Base-by-base conservation (phyloP, 1,140 invertebrate species). In the Lordiphosa clarofinis region DNA sequence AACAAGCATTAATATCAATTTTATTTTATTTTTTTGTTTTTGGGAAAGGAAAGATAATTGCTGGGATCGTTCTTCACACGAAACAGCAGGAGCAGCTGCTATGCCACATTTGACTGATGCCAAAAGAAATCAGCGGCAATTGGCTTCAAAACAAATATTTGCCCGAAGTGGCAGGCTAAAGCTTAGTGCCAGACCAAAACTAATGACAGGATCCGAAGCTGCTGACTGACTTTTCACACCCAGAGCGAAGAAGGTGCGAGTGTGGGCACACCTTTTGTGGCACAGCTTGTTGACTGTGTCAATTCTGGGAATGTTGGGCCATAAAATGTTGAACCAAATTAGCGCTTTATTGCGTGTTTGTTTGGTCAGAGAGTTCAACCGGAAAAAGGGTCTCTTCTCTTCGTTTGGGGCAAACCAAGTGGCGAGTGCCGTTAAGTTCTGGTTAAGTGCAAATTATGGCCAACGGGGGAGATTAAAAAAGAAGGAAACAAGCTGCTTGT, bases 101-200 rank as follows among this genome's bases (percentile, higher is more conserved):
- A 53, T 35, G 13, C 12, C 15, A 44, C 35, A 33, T 40, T 50
- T 64, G 59, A 60, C 39, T 58, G 58, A 67, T 71, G 68, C 38
- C 78, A 49, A 55, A 78, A 84, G 69, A 78, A 84, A 84, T 84
- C 78, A 84, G 61, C 79, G 73, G 57, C 71, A 84, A 84, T 84
- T 84, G 78, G 64, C 79, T 58, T 84, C 79, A 84, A 84, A 84
- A 75, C 78, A 84, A 84, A 84, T 84, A 84, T 84, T 84, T 84
- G 79, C 78, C 78, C 46, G 57, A 75, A 72, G 78, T 82, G 67
- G 78, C 72, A 73, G 28, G 60, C 53, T 49, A 56, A 55, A 67
- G 55, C 66, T 60, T 71, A 74, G 52, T 31, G 15, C 52, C n/a
- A 61, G 39, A 43, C 47, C 56, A 38, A 39, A 11, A 15, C 64